These are phyloP conservation scores for Onychomys torridus DNA, from an alignment of 2,797 vertebrate species.

Conservation along the genomic window DNA sequence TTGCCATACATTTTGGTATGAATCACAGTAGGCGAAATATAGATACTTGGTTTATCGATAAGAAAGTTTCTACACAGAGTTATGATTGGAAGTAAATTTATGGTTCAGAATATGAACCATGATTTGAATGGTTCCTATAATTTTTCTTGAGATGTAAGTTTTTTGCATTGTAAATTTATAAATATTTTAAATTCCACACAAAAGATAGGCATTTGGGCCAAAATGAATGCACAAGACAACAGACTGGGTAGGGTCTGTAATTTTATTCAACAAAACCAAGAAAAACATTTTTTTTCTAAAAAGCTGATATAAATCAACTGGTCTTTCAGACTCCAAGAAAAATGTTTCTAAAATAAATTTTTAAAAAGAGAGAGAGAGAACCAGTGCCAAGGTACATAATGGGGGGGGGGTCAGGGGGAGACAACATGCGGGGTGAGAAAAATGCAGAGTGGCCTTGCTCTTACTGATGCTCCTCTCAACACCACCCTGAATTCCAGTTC, in stretches of 20 bases:
- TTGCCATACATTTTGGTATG: background rate
- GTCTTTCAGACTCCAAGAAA: background rate
- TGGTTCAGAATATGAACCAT: background rate
- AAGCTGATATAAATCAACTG: background rate
- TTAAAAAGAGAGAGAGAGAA: background rate
- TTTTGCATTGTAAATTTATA: background rate
- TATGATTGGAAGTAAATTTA: background rate
- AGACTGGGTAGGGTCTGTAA: background rate
- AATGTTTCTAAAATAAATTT: background rate
- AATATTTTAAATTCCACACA: slow-evolving; percentile 11
- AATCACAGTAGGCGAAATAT: background rate
- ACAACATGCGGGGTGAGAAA: background rate
- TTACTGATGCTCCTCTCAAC: background rate
- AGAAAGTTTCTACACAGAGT: background rate
- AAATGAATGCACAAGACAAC: background rate
- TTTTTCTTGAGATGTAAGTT: background rate
- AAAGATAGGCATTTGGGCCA: background rate
- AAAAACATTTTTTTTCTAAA: background rate
- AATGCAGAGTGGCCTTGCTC: background rate
- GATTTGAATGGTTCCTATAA: background rate
- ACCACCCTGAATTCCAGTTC: background rate
- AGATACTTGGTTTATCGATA: background rate
- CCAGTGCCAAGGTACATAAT: background rate
- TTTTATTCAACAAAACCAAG: background rate
- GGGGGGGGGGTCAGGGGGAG: no score